Evolutionary conservation across 1,140 invertebrate genomes (phyloP), one percentile per base, ranked within the genome.

Genomic region (Neodiprion lecontei): DNA sequence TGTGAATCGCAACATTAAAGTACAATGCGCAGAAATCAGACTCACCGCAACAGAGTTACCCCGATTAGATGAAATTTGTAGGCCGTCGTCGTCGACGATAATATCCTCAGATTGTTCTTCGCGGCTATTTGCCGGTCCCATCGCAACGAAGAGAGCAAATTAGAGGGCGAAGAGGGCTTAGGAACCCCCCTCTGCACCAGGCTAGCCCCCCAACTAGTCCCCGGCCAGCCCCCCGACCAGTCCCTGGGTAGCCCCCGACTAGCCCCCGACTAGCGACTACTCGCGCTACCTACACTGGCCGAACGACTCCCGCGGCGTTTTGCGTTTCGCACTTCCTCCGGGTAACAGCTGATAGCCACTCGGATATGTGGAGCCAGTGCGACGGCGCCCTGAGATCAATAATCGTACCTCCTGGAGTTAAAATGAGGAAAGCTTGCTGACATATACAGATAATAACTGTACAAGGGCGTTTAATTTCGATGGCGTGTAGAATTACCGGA

Each of bases 381-480:
- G 86, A 86, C 86, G 86, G 86, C 86, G 86, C 86, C 86, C 85
- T 86, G 86, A 85, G 83, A 88, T 87, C 86, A 87, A 88, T 87
- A 88, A 87, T 86, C 85, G 85, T 84, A 86, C 84, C 53, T 61
- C n/a, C 11, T 61, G 53, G 53, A 17, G 53, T 17, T 17, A 9
- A 9, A 61, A 61, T 9, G 53, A 61, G n/a, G 53, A 61, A 61
- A 12, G 8, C 28, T 40, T 40, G 28, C 28, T 40, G 28, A 40
- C 28, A 40, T 40, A 40, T 40, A 40, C 28, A 40, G 28, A 2
- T 40, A 40, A 40, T 40, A 40, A 2, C 28, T 40, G 28, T 40
- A 40, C 28, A 40, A 40, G 28, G 28, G 28, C 5, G 28, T 40
- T 40, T 40, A 40, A 40, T 40, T 40, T 40, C 5, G 28, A 40